These are phyloP conservation scores for Tragelaphus buxtoni DNA, from an alignment of 2,113 vertebrate species.

Conservation along the genomic window DNA sequence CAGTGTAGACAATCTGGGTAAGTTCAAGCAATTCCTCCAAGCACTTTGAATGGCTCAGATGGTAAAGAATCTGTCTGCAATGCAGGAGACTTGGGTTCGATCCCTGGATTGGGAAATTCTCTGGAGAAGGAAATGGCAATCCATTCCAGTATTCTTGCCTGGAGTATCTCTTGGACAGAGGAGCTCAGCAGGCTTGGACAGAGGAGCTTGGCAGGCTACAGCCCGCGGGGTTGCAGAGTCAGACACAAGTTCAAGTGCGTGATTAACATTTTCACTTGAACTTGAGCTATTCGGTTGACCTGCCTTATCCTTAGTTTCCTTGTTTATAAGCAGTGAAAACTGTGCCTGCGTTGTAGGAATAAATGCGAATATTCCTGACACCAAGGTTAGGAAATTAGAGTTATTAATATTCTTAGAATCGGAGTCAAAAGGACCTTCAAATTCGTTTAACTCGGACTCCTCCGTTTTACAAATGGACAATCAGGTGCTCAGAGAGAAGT, in stretches of 20 bases:
- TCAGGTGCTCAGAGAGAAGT: background rate
- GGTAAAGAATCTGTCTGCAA: background rate
- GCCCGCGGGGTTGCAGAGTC: rapidly evolving
- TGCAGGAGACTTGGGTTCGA: background rate
- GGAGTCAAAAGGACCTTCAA: background rate
- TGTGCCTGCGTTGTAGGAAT: background rate
- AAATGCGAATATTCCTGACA: background rate
- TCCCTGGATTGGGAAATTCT: background rate
- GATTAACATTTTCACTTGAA: background rate
- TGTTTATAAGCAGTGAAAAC: background rate
- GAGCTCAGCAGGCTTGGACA: background rate
- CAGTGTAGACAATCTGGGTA: background rate
- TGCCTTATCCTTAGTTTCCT: background rate
- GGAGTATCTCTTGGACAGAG: background rate
- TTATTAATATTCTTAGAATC: background rate
- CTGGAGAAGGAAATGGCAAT: background rate
- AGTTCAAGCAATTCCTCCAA: background rate
- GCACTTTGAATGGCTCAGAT: background rate
- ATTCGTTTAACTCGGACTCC: background rate
- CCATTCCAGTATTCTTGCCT: background rate
- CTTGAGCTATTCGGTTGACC: background rate
- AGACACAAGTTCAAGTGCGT: background rate
- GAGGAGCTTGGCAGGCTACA: background rate
- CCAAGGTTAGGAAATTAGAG: background rate
- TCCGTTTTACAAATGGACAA: background rate